Conservation (phyloP, 2,888 invertebrate genomes). For the Diaphora mendica region DNA sequence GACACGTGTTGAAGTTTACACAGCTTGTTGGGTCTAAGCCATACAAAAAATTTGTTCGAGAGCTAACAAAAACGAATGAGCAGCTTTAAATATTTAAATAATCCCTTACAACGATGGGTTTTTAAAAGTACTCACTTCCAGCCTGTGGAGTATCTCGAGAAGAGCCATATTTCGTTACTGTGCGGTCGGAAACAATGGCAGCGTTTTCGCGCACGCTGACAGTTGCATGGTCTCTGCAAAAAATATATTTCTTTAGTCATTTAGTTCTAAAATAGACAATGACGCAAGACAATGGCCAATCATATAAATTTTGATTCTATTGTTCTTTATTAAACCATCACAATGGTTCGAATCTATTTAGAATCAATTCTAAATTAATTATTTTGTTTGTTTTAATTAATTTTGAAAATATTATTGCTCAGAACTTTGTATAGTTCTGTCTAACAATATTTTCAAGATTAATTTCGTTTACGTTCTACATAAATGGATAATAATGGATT, state of each 20-base stretch:
- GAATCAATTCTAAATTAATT: neutral
- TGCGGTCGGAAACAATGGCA: constrained; percentile 97
- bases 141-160: constrained; percentile 98
- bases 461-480: neutral
- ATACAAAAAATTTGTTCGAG: constrained; percentile 54
- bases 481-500: neutral
- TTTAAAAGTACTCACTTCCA: constrained; percentile 90
- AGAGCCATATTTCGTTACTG: constrained; percentile 98
- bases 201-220: constrained; percentile 94
- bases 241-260: constrained; percentile 26
- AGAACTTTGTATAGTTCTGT: neutral
- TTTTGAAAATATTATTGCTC: too few relatives aligned
- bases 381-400: too few relatives aligned
- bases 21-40: constrained; percentile 58
- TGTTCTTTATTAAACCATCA: constrained; percentile 10
- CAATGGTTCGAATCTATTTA: neutral
- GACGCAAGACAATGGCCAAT: constrained; percentile 11
- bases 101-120: constrained; percentile 27
- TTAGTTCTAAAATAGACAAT: constrained; percentile 14
- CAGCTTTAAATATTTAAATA: constrained; percentile 57
- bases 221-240: constrained; percentile 96
- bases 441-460: neutral
- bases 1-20: constrained; percentile 76
- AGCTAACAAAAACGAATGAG: constrained; percentile 61
- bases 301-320: neutral